phyloP scores from a whole-genome alignment of 92 coral and sea anemone species.

The Ricordea florida region DNA sequence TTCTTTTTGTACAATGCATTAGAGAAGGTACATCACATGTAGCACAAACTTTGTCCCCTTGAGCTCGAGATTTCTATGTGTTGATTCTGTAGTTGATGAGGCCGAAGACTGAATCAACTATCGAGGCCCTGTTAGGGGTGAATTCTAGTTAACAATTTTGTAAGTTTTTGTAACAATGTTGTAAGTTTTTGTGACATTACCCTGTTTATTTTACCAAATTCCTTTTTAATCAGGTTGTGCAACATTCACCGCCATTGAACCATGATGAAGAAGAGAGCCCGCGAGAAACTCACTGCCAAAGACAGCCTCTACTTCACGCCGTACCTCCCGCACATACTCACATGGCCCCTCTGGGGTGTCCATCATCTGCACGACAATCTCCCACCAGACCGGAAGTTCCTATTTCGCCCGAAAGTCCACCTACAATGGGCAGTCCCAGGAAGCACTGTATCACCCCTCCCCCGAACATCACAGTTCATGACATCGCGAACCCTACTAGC shows the following conservation, averaged over 20 bases:
- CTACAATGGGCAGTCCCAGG: conserved; percentile 46
- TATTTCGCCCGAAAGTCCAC: conserved; percentile 28
- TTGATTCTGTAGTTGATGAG: no score
- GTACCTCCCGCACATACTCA: conserved; percentile 31
- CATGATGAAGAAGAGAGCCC: conserved; percentile 52
- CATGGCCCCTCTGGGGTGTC: conserved; percentile 34
- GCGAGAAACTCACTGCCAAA: conserved; percentile 58
- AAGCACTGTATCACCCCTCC: conserved; percentile 70
- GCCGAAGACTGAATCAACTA: no score
- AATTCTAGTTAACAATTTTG: no score
- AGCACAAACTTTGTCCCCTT: no score
- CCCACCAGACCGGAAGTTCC: conserved; percentile 37
- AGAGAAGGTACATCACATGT: no score
- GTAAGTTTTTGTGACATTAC: no score
- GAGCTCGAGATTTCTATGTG: no score
- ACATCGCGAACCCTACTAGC: conserved; percentile 55
- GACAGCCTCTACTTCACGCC: conserved; percentile 27
- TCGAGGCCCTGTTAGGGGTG: no score
- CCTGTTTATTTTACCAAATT: no score
- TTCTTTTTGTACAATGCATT: no score
- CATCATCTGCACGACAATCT: conserved; percentile 31
- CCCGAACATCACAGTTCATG: conserved; percentile 74
- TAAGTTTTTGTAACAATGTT: no score
- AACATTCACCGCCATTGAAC: conserved; percentile 23
- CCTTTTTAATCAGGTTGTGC: not conserved